Evolutionary conservation across 2,888 invertebrate species (phyloP), one percentile per base, ranked within the genome.

Genomic region (Archips crataeganus): DNA sequence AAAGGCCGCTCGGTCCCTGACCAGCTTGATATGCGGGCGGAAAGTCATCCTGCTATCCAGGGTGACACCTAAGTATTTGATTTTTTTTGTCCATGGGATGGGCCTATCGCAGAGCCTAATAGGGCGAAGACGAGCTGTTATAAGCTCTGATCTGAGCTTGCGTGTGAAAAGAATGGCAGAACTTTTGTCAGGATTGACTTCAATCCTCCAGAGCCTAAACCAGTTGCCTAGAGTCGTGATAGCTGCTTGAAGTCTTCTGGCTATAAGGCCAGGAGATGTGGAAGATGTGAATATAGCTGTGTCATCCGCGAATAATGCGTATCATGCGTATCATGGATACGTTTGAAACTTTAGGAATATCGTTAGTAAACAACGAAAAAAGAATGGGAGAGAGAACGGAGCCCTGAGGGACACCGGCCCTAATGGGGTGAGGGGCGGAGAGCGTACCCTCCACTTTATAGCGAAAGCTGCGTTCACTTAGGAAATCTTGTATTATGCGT

Each of bases 371-470:
- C 0, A 71, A 57, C n/a, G 49, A 23, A 32, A 39, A 71, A 0
- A 70, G 42, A 10, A 54, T 54, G 1, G 70, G 63, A 0, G 71
- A 57, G 1, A 71, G 60, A 0, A 71, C 59, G 0, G 71, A 71
- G 2, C 71, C 65, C 23, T 71, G 71, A 0, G 71, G 71, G 2
- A 71, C 71, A 4, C 65, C 60, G 3, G 71, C 65, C 2, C 23
- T 15, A 0, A 71, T 15, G 3, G 47, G 47, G n/a, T 60, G 70
- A 3, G 59, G 13, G 1, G 5, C 13, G 9, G 63, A 71, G 23
- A 59, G 59, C 0, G 71, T 60, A 9, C 65, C 60, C 1, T 71
- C 64, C 5, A 71, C 60, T 23, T 36, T 32, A 15, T 63, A 70
- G 0, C 63, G 4, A 15, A 70, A 70, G n/a, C 23, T 63, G 3